Evolutionary conservation across 2,113 vertebrate species (phyloP), one percentile per base, ranked within the genome.

Genomic region (Oxyruncus cristatus): DNA sequence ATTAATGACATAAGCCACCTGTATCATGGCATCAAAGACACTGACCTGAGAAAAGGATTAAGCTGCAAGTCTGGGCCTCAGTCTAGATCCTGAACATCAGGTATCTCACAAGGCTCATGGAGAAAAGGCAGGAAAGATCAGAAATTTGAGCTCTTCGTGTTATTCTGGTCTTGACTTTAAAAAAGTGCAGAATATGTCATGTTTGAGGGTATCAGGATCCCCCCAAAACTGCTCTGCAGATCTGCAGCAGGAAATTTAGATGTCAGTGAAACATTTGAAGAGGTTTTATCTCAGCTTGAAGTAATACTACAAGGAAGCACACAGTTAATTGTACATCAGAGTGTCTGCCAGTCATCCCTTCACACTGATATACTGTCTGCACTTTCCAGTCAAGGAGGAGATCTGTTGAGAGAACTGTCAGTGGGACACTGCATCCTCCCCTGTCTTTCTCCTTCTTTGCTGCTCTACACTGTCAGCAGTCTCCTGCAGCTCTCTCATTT

Each of bases 1-100:
- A 26, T 44, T 56, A 87, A 39, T 49, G 47, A 19, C 32, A 49
- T 52, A 47, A 76, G 47, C 13, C 13, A n/a, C 30, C 32, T 52
- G 8, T 39, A 62, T 32, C 17, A 9, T 26, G 47, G 37, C 19
- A 80, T 62, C 58, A 71, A 62, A 76, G 52, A 37, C 33, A 35
- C 5, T 52, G n/a, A 71, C 20, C 27, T 0, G 0, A 80, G 58
- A 49, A 76, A 84, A 58, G 20, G 13, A 59, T 81, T 0, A 2
- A 30, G 19, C 28, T 91, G 53, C 59, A 53, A 53, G 22, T n/a
- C 53, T 73, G 59, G 27, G 32, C 28, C 14, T 49, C 65, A 63
- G 15, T 44, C 18, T 33, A 50, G 26, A 47, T 71, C 62, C 33
- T 30, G 41, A 74, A 33, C 1, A 5, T 37, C 62, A 66, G 62